Evolutionary conservation across 2,113 vertebrate species (phyloP).

Genomic region (Alaudala cheleensis): DNA sequence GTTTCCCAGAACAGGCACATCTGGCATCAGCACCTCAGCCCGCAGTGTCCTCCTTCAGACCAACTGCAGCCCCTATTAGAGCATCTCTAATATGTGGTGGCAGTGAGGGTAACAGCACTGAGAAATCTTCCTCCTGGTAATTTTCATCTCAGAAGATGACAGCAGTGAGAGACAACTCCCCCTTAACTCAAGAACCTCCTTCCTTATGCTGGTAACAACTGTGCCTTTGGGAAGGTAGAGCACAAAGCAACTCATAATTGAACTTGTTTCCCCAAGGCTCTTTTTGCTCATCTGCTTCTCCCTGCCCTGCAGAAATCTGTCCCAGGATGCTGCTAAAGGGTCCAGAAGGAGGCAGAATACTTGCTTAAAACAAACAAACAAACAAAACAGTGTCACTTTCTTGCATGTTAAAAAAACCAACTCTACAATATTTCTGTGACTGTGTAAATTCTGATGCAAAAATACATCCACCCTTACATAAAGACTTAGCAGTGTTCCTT

Average conservation of each 20-base stretch:
- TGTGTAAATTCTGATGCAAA: background rate
- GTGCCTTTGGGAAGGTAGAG: background rate
- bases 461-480: background rate
- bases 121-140: background rate
- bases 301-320: background rate
- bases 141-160: background rate
- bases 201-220: background rate
- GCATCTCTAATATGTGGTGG: background rate
- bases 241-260: background rate
- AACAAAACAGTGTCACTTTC: background rate
- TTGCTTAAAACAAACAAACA: background rate
- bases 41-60: background rate
- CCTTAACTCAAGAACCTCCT: background rate
- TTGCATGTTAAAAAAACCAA: background rate
- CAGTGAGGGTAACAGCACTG: background rate
- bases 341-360: background rate
- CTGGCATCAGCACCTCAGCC: background rate
- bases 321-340: background rate
- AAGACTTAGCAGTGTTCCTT: background rate
- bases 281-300: background rate
- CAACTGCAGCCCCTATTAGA: accelerated
- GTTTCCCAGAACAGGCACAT: background rate
- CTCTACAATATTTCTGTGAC: background rate
- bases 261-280: background rate
- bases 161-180: background rate